A percentile compares a stretch with the other conserved stretches of the same genome.
Evolutionary conservation across 1,140 invertebrate genomes (phyloP).

Genomic region (Antheraea pernyi): DNA sequence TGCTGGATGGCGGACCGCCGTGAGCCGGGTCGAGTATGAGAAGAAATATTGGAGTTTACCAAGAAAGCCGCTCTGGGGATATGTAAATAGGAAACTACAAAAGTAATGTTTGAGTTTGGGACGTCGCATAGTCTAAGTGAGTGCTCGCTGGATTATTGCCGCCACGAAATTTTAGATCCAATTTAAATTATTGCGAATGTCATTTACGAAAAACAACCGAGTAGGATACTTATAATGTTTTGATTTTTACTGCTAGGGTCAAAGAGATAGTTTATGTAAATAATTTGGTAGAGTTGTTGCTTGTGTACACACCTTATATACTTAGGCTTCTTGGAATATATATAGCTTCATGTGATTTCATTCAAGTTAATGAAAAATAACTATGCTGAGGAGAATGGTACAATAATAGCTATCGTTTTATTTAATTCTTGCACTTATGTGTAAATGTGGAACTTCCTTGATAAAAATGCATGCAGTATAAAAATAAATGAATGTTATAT

Average conservation of each 20-base stretch:
- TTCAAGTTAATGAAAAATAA: no score
- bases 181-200: conserved; percentile 30
- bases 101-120: conserved; percentile 70
- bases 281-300: no score
- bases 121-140: conserved; percentile 46
- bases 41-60: conserved; percentile 68
- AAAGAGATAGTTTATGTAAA: no score
- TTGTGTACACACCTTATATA: no score
- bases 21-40: conserved; percentile 66
- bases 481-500: no score
- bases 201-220: not conserved
- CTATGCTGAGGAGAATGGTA: no score
- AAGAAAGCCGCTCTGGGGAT: conserved; percentile 70
- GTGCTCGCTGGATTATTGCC: conserved; percentile 56
- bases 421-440: no score
- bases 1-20: conserved; percentile 61
- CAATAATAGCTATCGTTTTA: no score
- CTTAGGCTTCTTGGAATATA: no score
- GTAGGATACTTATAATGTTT: not conserved
- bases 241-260: not conserved
- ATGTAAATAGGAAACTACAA: conserved; percentile 71
- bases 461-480: no score
- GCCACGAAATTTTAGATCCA: conserved; percentile 41
- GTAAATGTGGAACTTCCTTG: no score
- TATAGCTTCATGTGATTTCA: no score